Conservation (phyloP, 2,113 vertebrate species). For the Melospiza georgiana region DNA sequence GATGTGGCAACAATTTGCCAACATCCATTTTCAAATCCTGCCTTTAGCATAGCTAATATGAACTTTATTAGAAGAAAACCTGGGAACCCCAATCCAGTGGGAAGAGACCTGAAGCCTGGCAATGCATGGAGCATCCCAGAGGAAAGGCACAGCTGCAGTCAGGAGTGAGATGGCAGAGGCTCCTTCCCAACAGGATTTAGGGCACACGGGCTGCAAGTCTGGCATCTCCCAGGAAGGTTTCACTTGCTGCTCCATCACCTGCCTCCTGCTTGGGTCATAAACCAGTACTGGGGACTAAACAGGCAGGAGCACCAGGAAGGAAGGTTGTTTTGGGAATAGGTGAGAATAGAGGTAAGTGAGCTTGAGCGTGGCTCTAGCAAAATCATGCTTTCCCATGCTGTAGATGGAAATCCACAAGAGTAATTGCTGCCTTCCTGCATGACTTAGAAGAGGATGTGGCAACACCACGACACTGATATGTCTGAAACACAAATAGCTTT, state of each 20-base stretch:
- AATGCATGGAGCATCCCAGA: not conserved
- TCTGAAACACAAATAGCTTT: not conserved
- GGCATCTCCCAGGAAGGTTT: not conserved
- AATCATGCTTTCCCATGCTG: not conserved
- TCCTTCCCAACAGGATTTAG: not conserved
- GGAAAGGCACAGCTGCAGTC: not conserved
- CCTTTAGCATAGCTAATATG: not conserved
- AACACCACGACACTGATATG: not conserved
- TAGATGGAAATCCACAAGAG: not conserved
- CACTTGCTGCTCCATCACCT: not conserved
- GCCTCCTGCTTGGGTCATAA: not conserved
- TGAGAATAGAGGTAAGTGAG: not conserved
- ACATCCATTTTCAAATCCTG: not conserved
- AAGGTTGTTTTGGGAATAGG: not conserved
- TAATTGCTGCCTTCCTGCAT: not conserved
- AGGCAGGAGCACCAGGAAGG: not conserved
- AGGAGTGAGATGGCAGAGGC: fast-evolving
- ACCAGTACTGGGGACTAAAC: not conserved
- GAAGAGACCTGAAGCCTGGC: not conserved
- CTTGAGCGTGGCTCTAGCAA: not conserved
- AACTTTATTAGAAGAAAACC: not conserved
- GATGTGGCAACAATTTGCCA: not conserved
- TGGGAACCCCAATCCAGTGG: not conserved
- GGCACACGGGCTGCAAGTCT: not conserved
- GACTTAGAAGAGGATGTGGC: conserved; percentile 13